A percentile compares a stretch with the other conserved stretches of the same genome.
These are phyloP conservation scores for Typhlichthys subterraneus DNA, from an alignment of 2,797 vertebrate species.

Conservation along the genomic window DNA sequence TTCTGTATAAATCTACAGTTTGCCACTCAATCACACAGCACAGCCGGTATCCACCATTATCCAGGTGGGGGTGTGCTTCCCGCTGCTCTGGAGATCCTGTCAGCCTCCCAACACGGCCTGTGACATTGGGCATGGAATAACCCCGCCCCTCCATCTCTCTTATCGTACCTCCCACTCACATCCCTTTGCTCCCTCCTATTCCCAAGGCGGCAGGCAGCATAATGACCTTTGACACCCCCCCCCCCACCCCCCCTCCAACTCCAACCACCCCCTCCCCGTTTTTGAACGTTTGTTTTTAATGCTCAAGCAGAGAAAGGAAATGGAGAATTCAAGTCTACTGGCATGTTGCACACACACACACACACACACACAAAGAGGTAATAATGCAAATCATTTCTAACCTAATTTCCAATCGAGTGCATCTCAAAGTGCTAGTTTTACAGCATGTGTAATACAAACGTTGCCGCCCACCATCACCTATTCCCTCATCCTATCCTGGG, in stretches of 20 bases:
- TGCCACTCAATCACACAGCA: conserved; percentile 29
- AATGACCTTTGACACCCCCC: conserved; percentile 51
- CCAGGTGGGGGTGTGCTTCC: conserved; percentile 6
- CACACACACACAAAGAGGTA: not conserved
- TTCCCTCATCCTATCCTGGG: no score
- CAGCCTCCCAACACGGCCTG: not conserved
- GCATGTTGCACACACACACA: conserved; percentile 3
- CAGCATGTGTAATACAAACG: no score
- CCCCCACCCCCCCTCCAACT: conserved; percentile 15
- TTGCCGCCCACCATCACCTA: no score
- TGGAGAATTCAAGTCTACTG: conserved; percentile 16
- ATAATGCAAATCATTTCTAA: not conserved
- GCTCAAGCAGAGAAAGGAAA: conserved; percentile 29
- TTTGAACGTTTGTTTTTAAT: not conserved
- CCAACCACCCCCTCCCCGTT: not conserved
- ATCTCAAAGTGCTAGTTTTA: not conserved
- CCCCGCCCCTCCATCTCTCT: not conserved
- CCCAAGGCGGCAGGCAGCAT: conserved; percentile 35
- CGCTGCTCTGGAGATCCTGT: conserved; percentile 1
- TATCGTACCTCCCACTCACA: not conserved
- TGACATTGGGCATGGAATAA: conserved; percentile 21
- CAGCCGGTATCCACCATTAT: conserved; percentile 15
- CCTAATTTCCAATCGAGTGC: not conserved
- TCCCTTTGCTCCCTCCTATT: conserved; percentile 22
- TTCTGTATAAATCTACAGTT: conserved; percentile 19